A percentile compares a stretch with the other conserved stretches of the same genome.
phyloP scores from a whole-genome alignment of 2,113 vertebrate genomes.

The Neotragus moschatus region DNA sequence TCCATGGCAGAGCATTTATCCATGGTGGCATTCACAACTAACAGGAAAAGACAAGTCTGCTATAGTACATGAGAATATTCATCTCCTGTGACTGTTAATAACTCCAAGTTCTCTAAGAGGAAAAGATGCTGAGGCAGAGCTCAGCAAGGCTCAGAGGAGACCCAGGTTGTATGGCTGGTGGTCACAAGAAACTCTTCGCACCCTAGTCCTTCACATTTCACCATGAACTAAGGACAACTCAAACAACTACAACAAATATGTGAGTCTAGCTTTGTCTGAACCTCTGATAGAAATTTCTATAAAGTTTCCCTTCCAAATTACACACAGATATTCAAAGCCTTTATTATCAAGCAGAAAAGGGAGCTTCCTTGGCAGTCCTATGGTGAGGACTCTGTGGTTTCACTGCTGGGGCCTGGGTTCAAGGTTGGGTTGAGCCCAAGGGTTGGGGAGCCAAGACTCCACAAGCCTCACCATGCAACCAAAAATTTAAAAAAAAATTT shows the following conservation, averaged over 20 bases:
- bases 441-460: neutral
- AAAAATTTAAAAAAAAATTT: neutral
- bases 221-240: neutral
- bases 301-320: neutral
- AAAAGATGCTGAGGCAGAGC: neutral
- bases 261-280: neutral
- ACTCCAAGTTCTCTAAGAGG: neutral
- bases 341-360: neutral
- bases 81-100: neutral
- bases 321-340: neutral
- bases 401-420: neutral
- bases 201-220: neutral
- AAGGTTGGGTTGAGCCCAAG: too few species aligned
- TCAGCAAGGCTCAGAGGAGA: neutral
- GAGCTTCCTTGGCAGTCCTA: neutral
- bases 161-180: neutral
- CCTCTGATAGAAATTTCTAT: neutral
- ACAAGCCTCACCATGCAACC: neutral
- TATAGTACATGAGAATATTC: neutral
- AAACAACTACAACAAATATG: neutral
- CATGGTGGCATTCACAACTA: neutral
- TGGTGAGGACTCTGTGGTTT: neutral
- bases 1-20: neutral
- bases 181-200: neutral
- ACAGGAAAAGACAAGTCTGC: neutral